Percentiles rank a stretch among this genome's conserved stretches.
Conservation (phyloP, 2,113 vertebrate genomes). For the Xerus inauris region DNA sequence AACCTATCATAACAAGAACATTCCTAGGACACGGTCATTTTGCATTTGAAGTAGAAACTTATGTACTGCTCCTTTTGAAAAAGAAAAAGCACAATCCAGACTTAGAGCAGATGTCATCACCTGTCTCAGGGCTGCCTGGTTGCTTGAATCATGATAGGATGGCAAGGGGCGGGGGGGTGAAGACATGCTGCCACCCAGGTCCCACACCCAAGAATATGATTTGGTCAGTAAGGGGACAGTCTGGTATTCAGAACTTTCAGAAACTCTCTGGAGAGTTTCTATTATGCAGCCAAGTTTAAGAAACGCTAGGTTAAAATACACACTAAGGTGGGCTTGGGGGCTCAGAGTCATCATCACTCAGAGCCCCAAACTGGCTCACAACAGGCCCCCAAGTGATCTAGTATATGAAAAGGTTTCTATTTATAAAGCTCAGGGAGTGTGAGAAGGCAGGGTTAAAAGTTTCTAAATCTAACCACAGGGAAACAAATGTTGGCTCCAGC, state of each 20-base stretch:
- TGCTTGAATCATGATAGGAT: background rate
- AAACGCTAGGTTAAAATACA: background rate
- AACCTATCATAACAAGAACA: background rate
- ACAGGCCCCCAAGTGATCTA: constrained; percentile 49
- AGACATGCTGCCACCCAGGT: background rate
- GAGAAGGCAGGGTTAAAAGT: constrained; percentile 69
- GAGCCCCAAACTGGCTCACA: constrained; percentile 29
- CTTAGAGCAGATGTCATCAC: background rate
- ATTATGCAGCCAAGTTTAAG: background rate
- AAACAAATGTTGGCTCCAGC: constrained; percentile 72
- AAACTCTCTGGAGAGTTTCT: background rate
- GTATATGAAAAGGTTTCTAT: constrained; percentile 57
- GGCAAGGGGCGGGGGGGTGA: background rate
- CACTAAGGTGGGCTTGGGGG: background rate
- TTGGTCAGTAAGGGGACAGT: background rate
- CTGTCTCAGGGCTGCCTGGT: background rate
- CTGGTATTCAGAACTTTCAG: background rate
- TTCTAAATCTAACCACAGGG: constrained; percentile 73
- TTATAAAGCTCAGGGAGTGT: constrained; percentile 47
- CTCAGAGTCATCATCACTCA: constrained; percentile 9
- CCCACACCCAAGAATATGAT: background rate
- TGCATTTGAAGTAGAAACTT: background rate
- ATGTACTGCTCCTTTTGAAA: background rate
- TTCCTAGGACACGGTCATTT: background rate
- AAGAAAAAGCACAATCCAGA: background rate